Conservation (phyloP, 2,113 vertebrate species). For the Cranoglanis bouderius region DNA sequence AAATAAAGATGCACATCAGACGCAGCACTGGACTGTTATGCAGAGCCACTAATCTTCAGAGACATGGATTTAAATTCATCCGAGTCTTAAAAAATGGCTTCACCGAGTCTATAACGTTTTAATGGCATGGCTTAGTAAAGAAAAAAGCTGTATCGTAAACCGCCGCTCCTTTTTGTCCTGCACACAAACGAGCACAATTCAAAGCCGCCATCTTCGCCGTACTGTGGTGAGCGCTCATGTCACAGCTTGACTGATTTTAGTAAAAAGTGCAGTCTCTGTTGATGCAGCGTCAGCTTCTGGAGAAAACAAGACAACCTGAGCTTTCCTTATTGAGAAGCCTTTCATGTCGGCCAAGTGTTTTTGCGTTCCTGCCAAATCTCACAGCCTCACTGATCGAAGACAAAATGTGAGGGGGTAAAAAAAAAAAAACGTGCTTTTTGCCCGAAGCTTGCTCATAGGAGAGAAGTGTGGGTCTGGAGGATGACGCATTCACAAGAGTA, state of each 20-base stretch:
- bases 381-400: not conserved
- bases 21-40: not conserved
- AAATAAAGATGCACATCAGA: too few species aligned
- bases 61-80: not conserved
- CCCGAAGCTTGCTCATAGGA: not conserved
- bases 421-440: not conserved
- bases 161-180: not conserved
- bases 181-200: not conserved
- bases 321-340: constrained; percentile 14
- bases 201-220: not conserved
- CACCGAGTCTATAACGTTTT: not conserved
- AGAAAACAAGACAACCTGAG: not conserved
- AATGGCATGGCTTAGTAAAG: not conserved
- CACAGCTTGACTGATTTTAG: not conserved
- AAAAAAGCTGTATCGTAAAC: not conserved
- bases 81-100: not conserved
- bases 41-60: not conserved
- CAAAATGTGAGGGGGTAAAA: not conserved
- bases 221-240: not conserved
- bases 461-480: not conserved
- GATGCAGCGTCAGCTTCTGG: not conserved
- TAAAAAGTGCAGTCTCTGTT: not conserved
- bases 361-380: constrained; percentile 5
- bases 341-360: constrained; percentile 18
- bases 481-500: not conserved